phyloP scores from a whole-genome alignment of 2,797 vertebrate genomes.

The Falco columbarius region DNA sequence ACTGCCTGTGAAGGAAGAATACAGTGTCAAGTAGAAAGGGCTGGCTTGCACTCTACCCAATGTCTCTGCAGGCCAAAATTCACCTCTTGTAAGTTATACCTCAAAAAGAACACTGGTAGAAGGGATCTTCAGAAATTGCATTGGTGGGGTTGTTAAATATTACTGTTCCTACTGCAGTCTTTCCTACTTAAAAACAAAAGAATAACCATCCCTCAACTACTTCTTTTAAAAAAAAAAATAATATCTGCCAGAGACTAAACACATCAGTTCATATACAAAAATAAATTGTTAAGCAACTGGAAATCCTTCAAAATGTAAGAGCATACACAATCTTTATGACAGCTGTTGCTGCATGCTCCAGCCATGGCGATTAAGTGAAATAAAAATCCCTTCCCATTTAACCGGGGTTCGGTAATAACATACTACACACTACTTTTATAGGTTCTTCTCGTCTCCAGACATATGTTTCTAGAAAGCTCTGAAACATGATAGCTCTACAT shows the following conservation, averaged over 20 bases:
- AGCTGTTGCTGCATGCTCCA: background rate
- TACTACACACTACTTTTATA: background rate
- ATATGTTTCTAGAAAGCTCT: background rate
- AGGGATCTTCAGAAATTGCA: background rate
- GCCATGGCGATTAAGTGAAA: background rate
- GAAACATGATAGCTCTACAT: background rate
- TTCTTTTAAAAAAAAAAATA: background rate
- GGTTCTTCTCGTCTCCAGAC: background rate
- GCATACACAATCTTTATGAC: background rate
- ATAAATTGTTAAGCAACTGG: background rate
- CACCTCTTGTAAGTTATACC: background rate
- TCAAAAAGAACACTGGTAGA: background rate
- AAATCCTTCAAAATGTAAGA: constrained; percentile 23
- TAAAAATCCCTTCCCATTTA: background rate
- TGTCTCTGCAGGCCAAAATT: background rate
- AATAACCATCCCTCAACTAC: background rate
- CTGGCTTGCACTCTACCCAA: background rate
- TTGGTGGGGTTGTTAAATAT: background rate
- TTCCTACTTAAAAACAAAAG: background rate
- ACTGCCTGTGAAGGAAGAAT: background rate
- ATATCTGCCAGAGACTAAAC: constrained; percentile 4
- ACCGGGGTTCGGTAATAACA: background rate
- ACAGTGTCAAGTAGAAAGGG: accelerated
- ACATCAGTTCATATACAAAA: background rate
- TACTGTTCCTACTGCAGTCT: background rate